Evolutionary conservation across 2,888 invertebrate species (phyloP).

Genomic region (Leptinotarsa peninsularis): DNA sequence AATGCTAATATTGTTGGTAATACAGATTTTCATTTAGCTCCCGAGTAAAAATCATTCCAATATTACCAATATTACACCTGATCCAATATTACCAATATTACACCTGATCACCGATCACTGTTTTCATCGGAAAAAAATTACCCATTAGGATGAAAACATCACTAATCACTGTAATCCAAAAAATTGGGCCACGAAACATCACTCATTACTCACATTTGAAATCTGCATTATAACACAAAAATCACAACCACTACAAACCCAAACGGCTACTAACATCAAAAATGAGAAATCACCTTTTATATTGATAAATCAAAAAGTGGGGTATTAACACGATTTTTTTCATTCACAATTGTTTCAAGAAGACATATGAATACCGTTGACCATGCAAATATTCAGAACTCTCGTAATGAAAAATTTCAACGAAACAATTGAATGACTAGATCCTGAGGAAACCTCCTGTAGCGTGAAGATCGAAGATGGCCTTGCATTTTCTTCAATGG

Average conservation of each 20-base stretch:
- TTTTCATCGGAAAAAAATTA: background rate
- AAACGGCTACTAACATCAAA: slow-evolving; percentile 49
- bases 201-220: slow-evolving; percentile 49
- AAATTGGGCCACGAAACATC: slow-evolving; percentile 30
- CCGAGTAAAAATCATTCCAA: no score
- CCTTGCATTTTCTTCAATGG: slow-evolving; percentile 61
- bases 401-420: slow-evolving; percentile 49
- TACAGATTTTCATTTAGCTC: no score
- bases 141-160: background rate
- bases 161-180: slow-evolving; percentile 42
- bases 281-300: slow-evolving; percentile 56
- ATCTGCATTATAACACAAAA: slow-evolving; percentile 44
- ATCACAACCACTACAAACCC: slow-evolving; percentile 32
- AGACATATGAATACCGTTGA: slow-evolving; percentile 52
- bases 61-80: background rate
- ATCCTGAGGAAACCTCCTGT: slow-evolving; percentile 57
- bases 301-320: slow-evolving; percentile 52
- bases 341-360: slow-evolving; percentile 58
- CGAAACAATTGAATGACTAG: slow-evolving; percentile 54
- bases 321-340: slow-evolving; percentile 53
- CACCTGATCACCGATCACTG: background rate
- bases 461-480: slow-evolving; percentile 65
- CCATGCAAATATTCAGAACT: slow-evolving; percentile 48
- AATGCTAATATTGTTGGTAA: no score
- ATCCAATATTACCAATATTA: background rate